Evolutionary conservation across 2,113 vertebrate species (phyloP).

Genomic region (Carassius gibelio): DNA sequence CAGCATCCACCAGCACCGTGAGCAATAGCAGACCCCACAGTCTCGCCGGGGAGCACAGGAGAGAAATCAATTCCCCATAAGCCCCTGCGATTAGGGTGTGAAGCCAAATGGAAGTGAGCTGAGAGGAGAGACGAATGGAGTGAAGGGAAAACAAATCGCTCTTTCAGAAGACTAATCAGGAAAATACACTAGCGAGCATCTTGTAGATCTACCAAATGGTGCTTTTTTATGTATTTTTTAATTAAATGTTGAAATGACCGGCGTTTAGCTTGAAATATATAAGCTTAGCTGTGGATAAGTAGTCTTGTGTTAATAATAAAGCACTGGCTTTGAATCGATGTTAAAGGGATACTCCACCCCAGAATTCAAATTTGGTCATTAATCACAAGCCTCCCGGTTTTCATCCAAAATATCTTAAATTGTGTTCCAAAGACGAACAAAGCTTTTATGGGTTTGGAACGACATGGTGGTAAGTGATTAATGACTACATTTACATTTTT

Average conservation of each 20-base stretch:
- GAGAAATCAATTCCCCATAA: constrained; percentile 73
- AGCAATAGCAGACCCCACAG: constrained; percentile 62
- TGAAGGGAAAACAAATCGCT: background rate
- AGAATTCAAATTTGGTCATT: too few relatives aligned
- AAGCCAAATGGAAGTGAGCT: constrained; percentile 49
- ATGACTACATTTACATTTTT: too few relatives aligned
- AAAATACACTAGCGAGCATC: background rate
- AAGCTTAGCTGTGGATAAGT: background rate
- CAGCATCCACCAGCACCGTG: constrained; percentile 63
- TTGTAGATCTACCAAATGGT: background rate
- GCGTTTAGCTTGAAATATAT: background rate
- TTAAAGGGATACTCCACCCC: background rate
- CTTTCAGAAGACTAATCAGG: constrained; percentile 25
- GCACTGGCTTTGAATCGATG: background rate
- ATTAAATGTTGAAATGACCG: background rate
- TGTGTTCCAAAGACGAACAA: too few relatives aligned
- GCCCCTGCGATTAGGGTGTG: constrained; percentile 72
- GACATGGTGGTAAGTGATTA: too few relatives aligned
- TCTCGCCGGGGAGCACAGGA: constrained; percentile 6
- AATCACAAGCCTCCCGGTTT: too few relatives aligned
- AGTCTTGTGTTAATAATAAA: constrained; percentile 4
- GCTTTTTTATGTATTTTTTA: background rate
- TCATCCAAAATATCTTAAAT: too few relatives aligned
- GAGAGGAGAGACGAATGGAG: constrained; percentile 9
- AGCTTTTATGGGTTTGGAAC: too few relatives aligned